Conservation (phyloP, 2,888 invertebrate genomes). For the Nemotelus nigrinus region DNA sequence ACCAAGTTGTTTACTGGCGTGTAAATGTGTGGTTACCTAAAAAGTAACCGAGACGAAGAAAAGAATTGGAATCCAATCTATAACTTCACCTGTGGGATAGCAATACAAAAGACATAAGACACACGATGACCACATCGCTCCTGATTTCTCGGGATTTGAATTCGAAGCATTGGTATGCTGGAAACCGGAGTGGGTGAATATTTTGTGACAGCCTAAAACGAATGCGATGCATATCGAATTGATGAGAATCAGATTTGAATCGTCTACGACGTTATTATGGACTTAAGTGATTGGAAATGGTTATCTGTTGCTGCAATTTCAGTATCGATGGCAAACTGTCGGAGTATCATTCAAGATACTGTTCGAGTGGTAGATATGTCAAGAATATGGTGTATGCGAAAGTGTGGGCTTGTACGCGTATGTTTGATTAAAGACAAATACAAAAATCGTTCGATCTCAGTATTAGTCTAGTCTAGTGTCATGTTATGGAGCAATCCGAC, state of each 20-base stretch:
- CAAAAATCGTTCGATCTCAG: no score
- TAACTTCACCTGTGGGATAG: conserved; percentile 29
- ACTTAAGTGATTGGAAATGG: not conserved
- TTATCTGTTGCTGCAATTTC: no score
- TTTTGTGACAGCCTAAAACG: conserved; percentile 46
- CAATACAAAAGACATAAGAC: conserved; percentile 26
- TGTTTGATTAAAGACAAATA: no score
- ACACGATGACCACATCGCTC: conserved; percentile 4
- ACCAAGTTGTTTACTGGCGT: conserved; percentile 36
- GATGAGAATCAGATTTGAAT: conserved; percentile 45
- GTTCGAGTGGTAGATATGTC: no score
- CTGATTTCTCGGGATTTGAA: not conserved
- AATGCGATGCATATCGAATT: conserved; percentile 47
- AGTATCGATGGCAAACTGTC: no score
- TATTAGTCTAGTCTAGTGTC: no score
- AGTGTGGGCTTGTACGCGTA: no score
- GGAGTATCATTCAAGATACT: no score
- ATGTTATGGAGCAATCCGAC: no score
- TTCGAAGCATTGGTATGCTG: conserved; percentile 22
- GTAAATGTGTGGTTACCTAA: conserved; percentile 49
- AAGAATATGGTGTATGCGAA: no score
- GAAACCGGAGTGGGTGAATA: conserved; percentile 43
- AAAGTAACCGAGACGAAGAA: not conserved
- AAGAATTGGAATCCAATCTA: conserved; percentile 20
- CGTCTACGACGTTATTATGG: conserved; percentile 9